phyloP scores from a whole-genome alignment of 2,888 invertebrate species.

The Drepana falcataria region DNA sequence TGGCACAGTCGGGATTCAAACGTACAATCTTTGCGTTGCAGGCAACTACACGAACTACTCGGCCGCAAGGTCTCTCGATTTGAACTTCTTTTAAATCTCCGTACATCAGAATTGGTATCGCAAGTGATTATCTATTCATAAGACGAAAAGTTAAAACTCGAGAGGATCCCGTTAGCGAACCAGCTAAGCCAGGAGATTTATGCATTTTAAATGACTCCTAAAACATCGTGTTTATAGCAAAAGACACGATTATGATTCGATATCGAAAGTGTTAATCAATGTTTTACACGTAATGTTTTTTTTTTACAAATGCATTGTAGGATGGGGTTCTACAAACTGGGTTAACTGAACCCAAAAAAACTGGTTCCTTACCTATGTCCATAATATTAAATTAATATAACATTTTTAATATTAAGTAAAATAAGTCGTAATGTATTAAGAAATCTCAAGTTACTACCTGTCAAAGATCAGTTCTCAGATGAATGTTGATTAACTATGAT shows the following conservation, averaged over 20 bases:
- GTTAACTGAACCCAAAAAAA: no score
- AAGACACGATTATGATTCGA: slow-evolving; percentile 22
- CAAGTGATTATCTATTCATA: slow-evolving; percentile 68
- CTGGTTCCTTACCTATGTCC: no score
- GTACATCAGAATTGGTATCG: slow-evolving; percentile 29
- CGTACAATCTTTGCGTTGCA: no score
- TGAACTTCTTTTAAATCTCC: slow-evolving; percentile 8
- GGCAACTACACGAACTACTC: no score
- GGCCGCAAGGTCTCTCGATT: no score
- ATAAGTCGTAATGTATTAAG: slow-evolving; percentile 26
- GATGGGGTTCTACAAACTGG: no score
- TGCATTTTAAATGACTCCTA: slow-evolving; percentile 69
- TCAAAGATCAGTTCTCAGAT: slow-evolving; percentile 46
- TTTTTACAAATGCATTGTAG: no score
- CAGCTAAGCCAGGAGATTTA: slow-evolving; percentile 65
- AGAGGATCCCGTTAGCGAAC: slow-evolving; percentile 60
- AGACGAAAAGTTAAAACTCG: slow-evolving; percentile 65
- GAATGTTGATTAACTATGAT: slow-evolving; percentile 48
- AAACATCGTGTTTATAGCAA: slow-evolving; percentile 24
- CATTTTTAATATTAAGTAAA: no score
- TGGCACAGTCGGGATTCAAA: no score
- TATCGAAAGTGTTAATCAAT: neutral
- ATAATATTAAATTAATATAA: no score
- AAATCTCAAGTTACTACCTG: slow-evolving; percentile 17
- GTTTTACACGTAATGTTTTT: no score